phyloP scores from a whole-genome alignment of 2,797 vertebrate species.

The Melanotaenia boesemani region DNA sequence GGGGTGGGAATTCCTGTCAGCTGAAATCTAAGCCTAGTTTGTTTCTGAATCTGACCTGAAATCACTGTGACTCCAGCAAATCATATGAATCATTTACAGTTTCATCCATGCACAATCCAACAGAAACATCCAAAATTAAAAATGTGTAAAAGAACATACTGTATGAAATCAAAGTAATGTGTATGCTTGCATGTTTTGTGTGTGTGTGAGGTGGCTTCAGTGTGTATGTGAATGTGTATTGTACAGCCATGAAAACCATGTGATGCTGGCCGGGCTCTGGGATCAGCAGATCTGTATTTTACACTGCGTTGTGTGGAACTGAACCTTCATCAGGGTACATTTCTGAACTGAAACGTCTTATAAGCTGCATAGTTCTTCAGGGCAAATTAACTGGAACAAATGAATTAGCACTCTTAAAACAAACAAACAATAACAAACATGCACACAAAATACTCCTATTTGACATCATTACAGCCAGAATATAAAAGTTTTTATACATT shows the following conservation, averaged over 20 bases:
- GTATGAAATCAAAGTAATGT: conserved; percentile 15
- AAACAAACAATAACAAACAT: too few species aligned
- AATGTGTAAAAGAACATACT: conserved; percentile 1
- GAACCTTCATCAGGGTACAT: conserved; percentile 16
- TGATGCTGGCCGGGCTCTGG: conserved; percentile 34
- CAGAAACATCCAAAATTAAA: not conserved
- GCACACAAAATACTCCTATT: too few species aligned
- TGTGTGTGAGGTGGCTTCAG: not conserved
- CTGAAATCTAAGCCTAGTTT: not conserved
- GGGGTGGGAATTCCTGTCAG: not conserved
- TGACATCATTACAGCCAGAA: too few species aligned
- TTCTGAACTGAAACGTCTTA: conserved; percentile 13
- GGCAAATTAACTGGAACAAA: too few species aligned
- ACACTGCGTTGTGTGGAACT: conserved; percentile 39
- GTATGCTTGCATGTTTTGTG: not conserved
- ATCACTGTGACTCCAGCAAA: conserved; percentile 25
- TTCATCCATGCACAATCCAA: conserved; percentile 26
- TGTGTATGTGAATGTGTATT: not conserved
- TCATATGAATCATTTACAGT: conserved; percentile 24
- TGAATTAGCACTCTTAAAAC: too few species aligned
- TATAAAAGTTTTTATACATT: too few species aligned
- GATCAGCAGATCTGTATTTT: conserved; percentile 45
- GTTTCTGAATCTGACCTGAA: not conserved
- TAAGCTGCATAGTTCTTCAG: not conserved
- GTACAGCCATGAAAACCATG: conserved; percentile 21